These are phyloP conservation scores for Plutomurus gul DNA, from an alignment of 1,140 invertebrate species.

Conservation along the genomic window DNA sequence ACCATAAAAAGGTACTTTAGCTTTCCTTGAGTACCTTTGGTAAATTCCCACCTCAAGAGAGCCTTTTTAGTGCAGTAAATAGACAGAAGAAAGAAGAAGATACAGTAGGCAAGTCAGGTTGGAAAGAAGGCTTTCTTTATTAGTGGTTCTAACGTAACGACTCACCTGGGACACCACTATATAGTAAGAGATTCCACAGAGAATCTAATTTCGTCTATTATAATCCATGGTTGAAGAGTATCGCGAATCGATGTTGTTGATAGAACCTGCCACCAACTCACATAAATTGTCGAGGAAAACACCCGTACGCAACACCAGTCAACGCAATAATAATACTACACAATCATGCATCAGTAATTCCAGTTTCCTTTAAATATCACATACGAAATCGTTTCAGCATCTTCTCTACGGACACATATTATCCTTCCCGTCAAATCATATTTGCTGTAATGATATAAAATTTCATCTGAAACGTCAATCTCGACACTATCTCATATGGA, in stretches of 20 bases:
- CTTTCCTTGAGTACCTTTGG: not conserved
- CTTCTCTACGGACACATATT: not conserved
- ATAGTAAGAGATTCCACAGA: not conserved
- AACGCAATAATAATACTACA: not conserved
- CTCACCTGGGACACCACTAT: not conserved
- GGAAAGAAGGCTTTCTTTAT: not conserved
- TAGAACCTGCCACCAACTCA: no score
- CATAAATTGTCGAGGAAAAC: no score
- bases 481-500: not conserved
- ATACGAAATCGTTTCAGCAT: not conserved
- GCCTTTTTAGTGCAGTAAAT: not conserved
- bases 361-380: not conserved
- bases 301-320: not conserved
- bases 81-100: not conserved
- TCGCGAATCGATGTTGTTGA: not conserved
- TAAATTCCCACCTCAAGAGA: not conserved
- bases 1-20: not conserved
- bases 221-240: not conserved
- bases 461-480: not conserved
- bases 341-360: not conserved
- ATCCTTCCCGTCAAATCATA: not conserved
- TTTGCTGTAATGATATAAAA: not conserved
- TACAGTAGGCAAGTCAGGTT: not conserved
- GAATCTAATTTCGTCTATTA: not conserved
- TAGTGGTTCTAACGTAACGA: slow-evolving; percentile 1